Evolutionary conservation across 30 jellyfish, hydroid and myxozoan genomes (phyloP).

Genomic region (Turritopsis rubra): DNA sequence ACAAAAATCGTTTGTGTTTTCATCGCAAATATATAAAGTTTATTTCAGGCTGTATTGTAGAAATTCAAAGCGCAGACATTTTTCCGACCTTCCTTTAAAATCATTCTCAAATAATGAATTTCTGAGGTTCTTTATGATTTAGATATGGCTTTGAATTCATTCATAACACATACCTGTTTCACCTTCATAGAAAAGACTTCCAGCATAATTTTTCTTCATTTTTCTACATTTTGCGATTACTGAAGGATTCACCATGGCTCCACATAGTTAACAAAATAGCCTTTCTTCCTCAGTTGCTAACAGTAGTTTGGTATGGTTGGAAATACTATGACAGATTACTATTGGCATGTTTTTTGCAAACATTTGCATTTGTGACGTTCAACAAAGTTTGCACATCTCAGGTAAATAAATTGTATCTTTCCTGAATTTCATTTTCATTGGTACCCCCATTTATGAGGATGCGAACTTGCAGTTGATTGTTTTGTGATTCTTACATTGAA

Average conservation of each 20-base stretch:
- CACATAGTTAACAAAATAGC: conserved; percentile 45
- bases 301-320: conserved; percentile 57
- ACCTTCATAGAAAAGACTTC: conserved; percentile 58
- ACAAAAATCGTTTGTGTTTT: no score
- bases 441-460: no score
- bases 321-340: conserved; percentile 39
- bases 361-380: conserved; percentile 93
- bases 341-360: conserved; percentile 76
- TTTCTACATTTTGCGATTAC: conserved; percentile 54
- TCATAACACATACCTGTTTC: conserved; percentile 67
- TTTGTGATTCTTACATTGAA: no score
- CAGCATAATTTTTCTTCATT: conserved; percentile 89
- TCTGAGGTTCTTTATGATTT: not conserved
- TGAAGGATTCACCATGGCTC: conserved; percentile 35
- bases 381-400: conserved; percentile 98
- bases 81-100: no score
- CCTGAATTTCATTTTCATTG: no score
- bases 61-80: no score
- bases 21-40: no score
- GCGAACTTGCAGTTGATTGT: no score
- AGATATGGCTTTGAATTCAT: conserved; percentile 82
- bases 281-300: conserved; percentile 68
- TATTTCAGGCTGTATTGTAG: no score
- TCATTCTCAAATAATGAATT: not conserved
- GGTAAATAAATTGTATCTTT: conserved; percentile 44